phyloP scores from a whole-genome alignment of 2,797 vertebrate genomes.

The Peromyscus melanophrys region DNA sequence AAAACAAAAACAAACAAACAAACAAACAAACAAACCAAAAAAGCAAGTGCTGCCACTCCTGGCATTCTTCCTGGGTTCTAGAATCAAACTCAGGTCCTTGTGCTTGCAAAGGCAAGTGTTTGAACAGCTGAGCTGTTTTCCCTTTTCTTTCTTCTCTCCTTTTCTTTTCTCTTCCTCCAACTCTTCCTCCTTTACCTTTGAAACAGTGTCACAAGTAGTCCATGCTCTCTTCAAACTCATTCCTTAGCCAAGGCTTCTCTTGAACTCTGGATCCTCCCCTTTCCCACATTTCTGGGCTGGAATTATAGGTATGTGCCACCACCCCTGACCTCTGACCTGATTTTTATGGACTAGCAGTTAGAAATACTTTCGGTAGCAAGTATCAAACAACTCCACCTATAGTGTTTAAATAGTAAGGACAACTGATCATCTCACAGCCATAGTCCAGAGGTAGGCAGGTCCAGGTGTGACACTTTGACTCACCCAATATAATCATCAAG shows the following conservation, averaged over 20 bases:
- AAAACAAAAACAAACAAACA: too few species aligned
- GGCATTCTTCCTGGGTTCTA: background rate
- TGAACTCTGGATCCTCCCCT: background rate
- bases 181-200: background rate
- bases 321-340: background rate
- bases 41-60: background rate
- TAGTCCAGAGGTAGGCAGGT: background rate
- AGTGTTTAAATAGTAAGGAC: constrained; percentile 52
- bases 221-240: background rate
- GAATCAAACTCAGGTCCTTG: background rate
- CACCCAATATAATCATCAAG: constrained; percentile 42
- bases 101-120: background rate
- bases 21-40: too few species aligned
- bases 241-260: background rate
- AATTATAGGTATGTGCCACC: background rate
- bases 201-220: background rate
- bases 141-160: background rate
- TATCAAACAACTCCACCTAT: background rate
- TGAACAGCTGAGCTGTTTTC: too few species aligned
- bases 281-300: background rate
- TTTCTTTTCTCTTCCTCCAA: background rate
- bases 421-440: background rate
- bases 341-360: constrained; percentile 28
- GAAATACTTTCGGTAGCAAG: constrained; percentile 52
- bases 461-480: background rate